Evolutionary conservation across 1,140 invertebrate species (phyloP), one percentile per base, ranked within the genome.

Genomic region (Heliconius eleuchia): DNA sequence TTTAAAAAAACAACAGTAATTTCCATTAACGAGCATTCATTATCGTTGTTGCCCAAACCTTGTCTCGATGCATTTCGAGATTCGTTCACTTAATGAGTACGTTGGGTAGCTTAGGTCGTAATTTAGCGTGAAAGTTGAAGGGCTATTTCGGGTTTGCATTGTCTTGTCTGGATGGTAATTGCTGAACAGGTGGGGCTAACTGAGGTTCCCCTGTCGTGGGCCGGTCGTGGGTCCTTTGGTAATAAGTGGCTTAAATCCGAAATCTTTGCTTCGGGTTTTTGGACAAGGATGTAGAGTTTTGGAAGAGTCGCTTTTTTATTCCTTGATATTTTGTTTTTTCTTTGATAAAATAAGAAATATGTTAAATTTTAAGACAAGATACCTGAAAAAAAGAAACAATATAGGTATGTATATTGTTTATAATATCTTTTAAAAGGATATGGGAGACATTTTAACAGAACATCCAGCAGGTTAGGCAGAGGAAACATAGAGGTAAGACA

Each of bases 131-230:
- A 72, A 66, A 50, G 46, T 73, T 73, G 39, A 73, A 73, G 19
- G 42, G 72, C 71, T 72, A 50, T 50, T 72, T 73, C 5, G 46
- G 39, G 39, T 52, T 73, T 42, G 72, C 39, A 72, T 72, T 50
- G 72, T 73, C 39, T 50, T 73, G 72, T 73, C 72, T 50, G 42
- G 72, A 73, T 30, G n/a, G 72, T 73, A 73, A 73, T 73, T 52
- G 72, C 39, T 27, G 39, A 73, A 73, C 72, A 73, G 72, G 72
- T 73, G 72, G 72, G 72, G 50, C 52, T 73, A 50, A 42, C 71
- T 72, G 37, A 72, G 23, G 46, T n/a, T 73, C 23, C 23, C 72
- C 27, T 73, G 72, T 73, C 72, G 39, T 46, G 71, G 39, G 71
- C 27, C 39, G 71, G 19, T 27, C 71, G 1, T 52, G 72, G 23